Base-by-base conservation (phyloP, 2,888 invertebrate species). In the Teinopalpus imperialis region DNA sequence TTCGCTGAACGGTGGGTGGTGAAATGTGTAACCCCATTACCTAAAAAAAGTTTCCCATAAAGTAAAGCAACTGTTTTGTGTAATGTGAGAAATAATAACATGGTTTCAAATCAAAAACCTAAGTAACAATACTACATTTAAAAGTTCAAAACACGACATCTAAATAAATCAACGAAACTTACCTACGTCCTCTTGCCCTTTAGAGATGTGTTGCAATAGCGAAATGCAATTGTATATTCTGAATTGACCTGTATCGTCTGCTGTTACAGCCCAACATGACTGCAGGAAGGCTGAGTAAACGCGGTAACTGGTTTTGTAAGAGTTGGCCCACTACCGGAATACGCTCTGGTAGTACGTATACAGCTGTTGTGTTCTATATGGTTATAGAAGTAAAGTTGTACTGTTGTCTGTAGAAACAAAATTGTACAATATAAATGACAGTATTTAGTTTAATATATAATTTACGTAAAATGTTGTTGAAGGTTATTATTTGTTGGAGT, bases 121-220 rank as follows among this genome's bases (percentile, higher is more conserved):
- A 8, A 10, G 4, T 21, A 26, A 34, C 16, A 48, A 32, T 9
- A 32, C 14, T 37, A 31, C 40, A 27, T 44, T 49, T 42, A 44
- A 48, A 52, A 47, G 39, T 48, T 52, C 35, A 48, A 48, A 31
- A 42, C 42, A 39, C 53, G 41, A 45, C 53, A 47, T 51, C 56
- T 51, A 53, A 59, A 56, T 57, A 56, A 57, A 57, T 59, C 57
- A 52, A 55, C 48, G 49, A 43, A 55, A 52, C 53, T 47, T 34
- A 48, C 52, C 51, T 48, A 44, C 51, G 54, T 51, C 57, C 51
- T 54, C 50, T 42, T 59, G 59, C 59, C 59, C 61, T 61, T 61
- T 59, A 48, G 43, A 56, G 56, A 54, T 44, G 31, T 43, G 46
- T 40, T 46, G 20, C 37, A 14, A 29, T 14, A 9, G 20, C 2